Conservation (phyloP, 2,888 invertebrate genomes). For the Pharmacophagus antenor region DNA sequence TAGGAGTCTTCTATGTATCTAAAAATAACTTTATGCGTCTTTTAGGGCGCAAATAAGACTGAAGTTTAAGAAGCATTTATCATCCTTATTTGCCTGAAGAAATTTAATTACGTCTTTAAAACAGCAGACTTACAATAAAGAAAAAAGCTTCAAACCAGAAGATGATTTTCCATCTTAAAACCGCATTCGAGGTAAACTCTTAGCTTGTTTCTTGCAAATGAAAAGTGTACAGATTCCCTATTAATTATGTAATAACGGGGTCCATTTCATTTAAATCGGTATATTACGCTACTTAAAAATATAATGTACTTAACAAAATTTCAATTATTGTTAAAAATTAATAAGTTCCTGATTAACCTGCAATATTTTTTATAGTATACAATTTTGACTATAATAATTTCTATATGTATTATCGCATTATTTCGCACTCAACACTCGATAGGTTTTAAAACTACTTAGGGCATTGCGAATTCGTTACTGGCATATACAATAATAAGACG, state of each 20-base stretch:
- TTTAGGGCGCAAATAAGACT: not conserved
- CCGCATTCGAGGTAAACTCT: not conserved
- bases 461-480: too few species aligned
- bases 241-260: not conserved
- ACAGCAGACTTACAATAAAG: not conserved
- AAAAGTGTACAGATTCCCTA: not conserved
- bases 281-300: too few species aligned
- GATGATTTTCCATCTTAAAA: slow-evolving; percentile 3
- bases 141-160: slow-evolving; percentile 6
- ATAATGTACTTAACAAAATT: too few species aligned
- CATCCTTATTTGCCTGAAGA: not conserved
- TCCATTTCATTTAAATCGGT: not conserved
- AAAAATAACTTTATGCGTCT: not conserved
- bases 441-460: too few species aligned
- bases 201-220: not conserved
- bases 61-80: not conserved
- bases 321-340: too few species aligned
- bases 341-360: too few species aligned
- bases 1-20: not conserved
- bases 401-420: too few species aligned
- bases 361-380: too few species aligned
- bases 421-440: too few species aligned
- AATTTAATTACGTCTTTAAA: not conserved
- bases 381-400: too few species aligned
- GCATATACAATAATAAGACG: too few species aligned